Evolutionary conservation across 2,113 vertebrate species (phyloP).

Genomic region (Labrus mixtus): DNA sequence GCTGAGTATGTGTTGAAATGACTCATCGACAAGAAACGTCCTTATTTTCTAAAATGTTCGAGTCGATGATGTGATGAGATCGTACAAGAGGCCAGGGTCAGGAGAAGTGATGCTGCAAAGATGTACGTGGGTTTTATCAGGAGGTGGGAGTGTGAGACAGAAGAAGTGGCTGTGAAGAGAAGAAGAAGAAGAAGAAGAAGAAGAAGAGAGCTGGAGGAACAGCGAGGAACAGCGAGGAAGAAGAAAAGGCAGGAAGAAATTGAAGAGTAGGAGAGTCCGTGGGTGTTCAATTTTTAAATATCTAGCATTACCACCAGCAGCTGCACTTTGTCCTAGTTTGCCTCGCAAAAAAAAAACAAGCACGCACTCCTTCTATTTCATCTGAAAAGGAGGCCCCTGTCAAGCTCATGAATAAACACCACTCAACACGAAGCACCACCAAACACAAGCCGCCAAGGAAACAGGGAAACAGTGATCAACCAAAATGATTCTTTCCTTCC

Average conservation of each 20-base stretch:
- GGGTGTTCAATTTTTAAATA: constrained; percentile 53
- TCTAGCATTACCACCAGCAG: constrained; percentile 60
- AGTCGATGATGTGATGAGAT: constrained; percentile 27
- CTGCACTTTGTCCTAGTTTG: constrained; percentile 56
- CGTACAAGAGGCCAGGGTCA: background rate
- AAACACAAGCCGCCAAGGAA: constrained; percentile 53
- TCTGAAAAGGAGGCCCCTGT: constrained; percentile 63
- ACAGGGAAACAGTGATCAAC: constrained; percentile 36
- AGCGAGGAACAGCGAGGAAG: background rate
- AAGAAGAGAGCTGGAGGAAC: background rate
- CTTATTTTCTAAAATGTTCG: constrained; percentile 28
- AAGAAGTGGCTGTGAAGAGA: background rate
- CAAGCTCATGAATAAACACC: constrained; percentile 63
- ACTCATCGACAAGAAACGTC: constrained; percentile 18
- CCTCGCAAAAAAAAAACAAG: constrained; percentile 60
- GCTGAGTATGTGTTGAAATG: constrained; percentile 28
- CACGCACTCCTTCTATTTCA: constrained; percentile 31
- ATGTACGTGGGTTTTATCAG: constrained; percentile 9
- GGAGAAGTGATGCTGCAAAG: background rate
- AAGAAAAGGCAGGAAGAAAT: constrained; percentile 28
- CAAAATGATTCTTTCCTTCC: constrained; percentile 51
- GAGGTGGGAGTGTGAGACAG: constrained; percentile 27
- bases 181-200: constrained; percentile 12
- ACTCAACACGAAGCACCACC: constrained; percentile 20
- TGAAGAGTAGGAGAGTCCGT: constrained; percentile 10